Conservation (phyloP, 2,113 vertebrate species). For the Rhegmatorhina hoffmannsi region DNA sequence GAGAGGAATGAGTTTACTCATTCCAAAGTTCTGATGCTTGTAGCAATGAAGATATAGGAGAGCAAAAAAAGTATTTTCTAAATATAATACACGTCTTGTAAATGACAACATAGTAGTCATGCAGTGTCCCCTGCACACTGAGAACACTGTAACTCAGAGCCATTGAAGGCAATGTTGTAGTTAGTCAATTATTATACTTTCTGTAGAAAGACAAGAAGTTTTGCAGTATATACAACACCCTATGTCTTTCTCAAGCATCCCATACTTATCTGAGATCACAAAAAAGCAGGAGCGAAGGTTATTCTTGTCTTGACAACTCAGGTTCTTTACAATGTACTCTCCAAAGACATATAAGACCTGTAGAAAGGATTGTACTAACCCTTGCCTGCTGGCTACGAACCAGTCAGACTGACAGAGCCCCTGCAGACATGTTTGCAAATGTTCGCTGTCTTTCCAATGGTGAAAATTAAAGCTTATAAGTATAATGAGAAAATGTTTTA, state of each 20-base stretch:
- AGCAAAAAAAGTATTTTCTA: not conserved
- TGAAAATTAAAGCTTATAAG: not conserved
- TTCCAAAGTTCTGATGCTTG: not conserved
- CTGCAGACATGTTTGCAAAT: not conserved
- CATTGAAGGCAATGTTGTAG: not conserved
- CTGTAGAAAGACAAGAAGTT: not conserved
- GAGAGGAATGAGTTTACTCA: not conserved
- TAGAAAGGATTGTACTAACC: not conserved
- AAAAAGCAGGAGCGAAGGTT: not conserved
- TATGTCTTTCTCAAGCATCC: not conserved
- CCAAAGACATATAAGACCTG: not conserved
- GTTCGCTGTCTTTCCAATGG: not conserved
- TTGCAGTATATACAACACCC: not conserved
- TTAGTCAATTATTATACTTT: not conserved
- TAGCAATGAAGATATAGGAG: not conserved
- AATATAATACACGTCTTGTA: not conserved
- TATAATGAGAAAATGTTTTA: not conserved
- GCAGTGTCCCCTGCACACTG: rapidly evolving
- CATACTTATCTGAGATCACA: not conserved
- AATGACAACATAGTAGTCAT: not conserved
- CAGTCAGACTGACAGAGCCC: not conserved
- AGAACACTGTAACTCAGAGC: not conserved
- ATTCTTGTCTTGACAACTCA: not conserved
- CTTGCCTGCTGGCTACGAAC: not conserved
- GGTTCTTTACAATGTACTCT: not conserved